Percentiles rank a stretch among this genome's conserved stretches.
These are phyloP conservation scores for Epistrophe grossulariae DNA, from an alignment of 2,888 invertebrate genomes.

Conservation along the genomic window DNA sequence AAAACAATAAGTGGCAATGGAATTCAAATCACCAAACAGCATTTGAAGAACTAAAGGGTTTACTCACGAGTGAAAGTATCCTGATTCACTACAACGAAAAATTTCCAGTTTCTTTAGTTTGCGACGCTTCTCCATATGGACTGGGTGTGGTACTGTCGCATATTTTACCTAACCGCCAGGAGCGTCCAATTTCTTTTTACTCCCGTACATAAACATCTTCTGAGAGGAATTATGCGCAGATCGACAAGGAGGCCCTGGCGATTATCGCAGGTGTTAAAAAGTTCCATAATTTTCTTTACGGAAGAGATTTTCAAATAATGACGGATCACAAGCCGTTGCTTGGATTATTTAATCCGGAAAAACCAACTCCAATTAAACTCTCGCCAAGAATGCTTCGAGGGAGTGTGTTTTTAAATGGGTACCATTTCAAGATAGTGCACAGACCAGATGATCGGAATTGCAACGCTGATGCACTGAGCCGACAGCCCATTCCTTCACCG, in stretches of 20 bases:
- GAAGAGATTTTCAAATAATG: not conserved
- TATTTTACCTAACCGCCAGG: not conserved
- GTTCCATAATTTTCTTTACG: not conserved
- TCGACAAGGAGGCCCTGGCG: constrained; percentile 1
- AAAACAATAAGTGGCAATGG: constrained; percentile 5
- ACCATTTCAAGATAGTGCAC: constrained; percentile 7
- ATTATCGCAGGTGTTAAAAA: constrained; percentile 8
- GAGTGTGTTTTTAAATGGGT: constrained; percentile 23
- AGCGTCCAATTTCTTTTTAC: not conserved
- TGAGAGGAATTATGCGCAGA: not conserved
- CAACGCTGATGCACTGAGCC: too few relatives aligned
- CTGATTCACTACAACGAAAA: not conserved
- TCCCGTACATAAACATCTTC: not conserved
- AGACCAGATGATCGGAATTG: constrained; percentile 1
- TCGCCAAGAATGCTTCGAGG: constrained; percentile 31
- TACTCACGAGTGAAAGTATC: not conserved
- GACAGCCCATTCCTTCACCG: too few relatives aligned
- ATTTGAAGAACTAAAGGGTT: not conserved
- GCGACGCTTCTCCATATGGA: not conserved
- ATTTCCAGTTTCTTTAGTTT: not conserved
- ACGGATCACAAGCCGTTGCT: constrained; percentile 28
- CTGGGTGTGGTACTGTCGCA: not conserved
- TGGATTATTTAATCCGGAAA: constrained; percentile 24
- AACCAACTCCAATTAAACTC: constrained; percentile 20
- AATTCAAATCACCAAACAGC: not conserved